Percentiles rank a stretch among this genome's conserved stretches.
Evolutionary conservation across 2,797 vertebrate species (phyloP).

Genomic region (Botia kubotai): DNA sequence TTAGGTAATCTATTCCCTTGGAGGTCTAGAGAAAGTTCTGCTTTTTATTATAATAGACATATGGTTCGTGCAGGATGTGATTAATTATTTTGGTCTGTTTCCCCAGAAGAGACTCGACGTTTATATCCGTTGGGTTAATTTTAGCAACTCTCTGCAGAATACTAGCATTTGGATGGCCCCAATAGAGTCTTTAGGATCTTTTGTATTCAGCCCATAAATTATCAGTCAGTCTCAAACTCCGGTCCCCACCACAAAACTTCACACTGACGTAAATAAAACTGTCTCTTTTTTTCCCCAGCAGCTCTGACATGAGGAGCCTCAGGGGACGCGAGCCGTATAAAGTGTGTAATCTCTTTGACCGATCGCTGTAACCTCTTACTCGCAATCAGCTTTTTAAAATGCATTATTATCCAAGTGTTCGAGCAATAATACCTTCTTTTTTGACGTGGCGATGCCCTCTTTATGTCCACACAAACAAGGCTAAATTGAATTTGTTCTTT

Average conservation of each 20-base stretch:
- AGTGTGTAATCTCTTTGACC: conserved; percentile 35
- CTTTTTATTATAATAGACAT: neutral
- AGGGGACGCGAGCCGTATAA: conserved; percentile 18
- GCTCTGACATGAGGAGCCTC: neutral
- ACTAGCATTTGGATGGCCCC: neutral
- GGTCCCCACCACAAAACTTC: neutral
- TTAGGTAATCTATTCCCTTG: neutral
- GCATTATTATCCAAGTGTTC: conserved; percentile 39
- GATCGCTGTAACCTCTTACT: conserved; percentile 28
- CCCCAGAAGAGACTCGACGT: neutral
- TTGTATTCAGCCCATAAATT: neutral
- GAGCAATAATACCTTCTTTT: conserved; percentile 20
- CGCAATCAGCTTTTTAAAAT: conserved; percentile 41
- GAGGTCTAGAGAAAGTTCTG: neutral
- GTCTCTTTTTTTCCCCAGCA: neutral
- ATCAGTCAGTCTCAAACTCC: neutral
- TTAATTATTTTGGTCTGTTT: neutral
- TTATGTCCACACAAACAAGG: conserved; percentile 63
- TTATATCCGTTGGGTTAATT: neutral
- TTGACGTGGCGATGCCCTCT: conserved; percentile 17
- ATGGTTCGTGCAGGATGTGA: neutral
- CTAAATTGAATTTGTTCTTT: conserved; percentile 71
- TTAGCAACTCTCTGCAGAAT: neutral
- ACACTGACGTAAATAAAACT: neutral
- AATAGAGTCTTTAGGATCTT: neutral